Base-by-base conservation (phyloP, 2,888 invertebrate genomes). In the Polydrusus pterygomalis region DNA sequence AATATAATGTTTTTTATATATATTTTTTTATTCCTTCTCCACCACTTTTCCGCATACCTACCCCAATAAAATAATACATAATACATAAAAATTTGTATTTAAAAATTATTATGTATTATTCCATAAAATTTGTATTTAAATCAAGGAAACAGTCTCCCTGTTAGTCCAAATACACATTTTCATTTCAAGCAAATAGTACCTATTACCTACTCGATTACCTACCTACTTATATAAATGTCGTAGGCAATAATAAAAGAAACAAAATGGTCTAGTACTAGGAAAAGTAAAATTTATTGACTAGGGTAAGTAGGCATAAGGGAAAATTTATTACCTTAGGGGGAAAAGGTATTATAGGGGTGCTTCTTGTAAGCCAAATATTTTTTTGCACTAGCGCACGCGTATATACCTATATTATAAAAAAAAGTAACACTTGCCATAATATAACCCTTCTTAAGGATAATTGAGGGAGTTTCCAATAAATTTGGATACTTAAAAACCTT, bases 261-360 rank as follows among this genome's bases (percentile, higher is more conserved):
- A 17, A 15, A 58, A 58, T 17, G 5, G 38, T 58, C 15, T 34
- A 15, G 38, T 38, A 58, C 58, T 58, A 58, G 38, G 7, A 58
- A 58, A 25, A 60, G 34, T 40, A 38, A 11, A 60, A 60, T 60
- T 38, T 60, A 38, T 60, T 38, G 58, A 10, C 38, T 38, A 38
- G 58, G 38, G 38, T 17, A 51, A 9, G 43, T 7, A 34, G 58
- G 58, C 38, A 60, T 56, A 17, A n/a, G 58, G 38, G 38, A 30
- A 60, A 60, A 60, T 60, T 60, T 60, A 60, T 11, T 38, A 60
- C 58, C 17, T 60, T n/a, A 38, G 58, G 58, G 58, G 58, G 11
- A 60, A 18, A 60, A 60, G 38, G 58, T 60, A 60, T 18, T 60
- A 38, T 38, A 60, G 58, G 58, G 58, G 58, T 60, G 58, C 15